Evolutionary conservation across 2,797 vertebrate genomes (phyloP).

Genomic region (Erpetoichthys calabaricus): DNA sequence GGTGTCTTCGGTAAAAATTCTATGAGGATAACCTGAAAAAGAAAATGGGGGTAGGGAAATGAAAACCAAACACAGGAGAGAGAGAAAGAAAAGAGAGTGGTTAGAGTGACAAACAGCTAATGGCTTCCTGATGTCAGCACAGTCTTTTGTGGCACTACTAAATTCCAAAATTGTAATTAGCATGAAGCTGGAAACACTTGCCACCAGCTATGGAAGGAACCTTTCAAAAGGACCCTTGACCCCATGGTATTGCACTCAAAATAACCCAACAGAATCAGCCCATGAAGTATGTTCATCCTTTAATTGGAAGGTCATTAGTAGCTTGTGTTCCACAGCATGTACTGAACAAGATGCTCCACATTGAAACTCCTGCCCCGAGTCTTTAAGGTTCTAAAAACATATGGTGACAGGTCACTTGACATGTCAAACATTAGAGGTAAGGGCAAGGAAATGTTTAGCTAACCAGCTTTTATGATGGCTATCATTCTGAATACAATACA

Average conservation of each 20-base stretch:
- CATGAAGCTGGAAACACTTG: slow-evolving; percentile 30
- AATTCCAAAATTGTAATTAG: slow-evolving; percentile 29
- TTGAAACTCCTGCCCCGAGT: slow-evolving; percentile 7
- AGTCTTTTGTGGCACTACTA: not conserved
- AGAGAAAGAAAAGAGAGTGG: not conserved
- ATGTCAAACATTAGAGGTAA: slow-evolving; percentile 6
- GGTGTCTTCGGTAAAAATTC: slow-evolving; percentile 99
- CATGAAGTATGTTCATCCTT: slow-evolving; percentile 46
- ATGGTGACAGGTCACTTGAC: slow-evolving; percentile 11
- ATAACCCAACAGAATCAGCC: slow-evolving; percentile 43
- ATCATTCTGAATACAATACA: too few relatives aligned
- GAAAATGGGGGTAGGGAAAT: slow-evolving; percentile 18
- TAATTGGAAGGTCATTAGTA: slow-evolving; percentile 54
- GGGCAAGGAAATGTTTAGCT: not conserved
- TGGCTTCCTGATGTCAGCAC: not conserved
- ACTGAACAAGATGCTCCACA: slow-evolving; percentile 24
- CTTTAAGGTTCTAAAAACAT: slow-evolving; percentile 13
- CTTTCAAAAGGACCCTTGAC: slow-evolving; percentile 49
- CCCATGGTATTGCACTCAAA: slow-evolving; percentile 15
- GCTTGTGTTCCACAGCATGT: slow-evolving; percentile 33
- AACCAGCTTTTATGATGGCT: not conserved
- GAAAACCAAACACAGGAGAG: not conserved
- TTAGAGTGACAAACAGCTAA: not conserved
- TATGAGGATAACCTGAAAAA: slow-evolving; percentile 89
- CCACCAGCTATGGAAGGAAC: slow-evolving; percentile 29